These are phyloP conservation scores for Halictus quadricinctus DNA, from an alignment of 2,888 invertebrate genomes.

Conservation along the genomic window DNA sequence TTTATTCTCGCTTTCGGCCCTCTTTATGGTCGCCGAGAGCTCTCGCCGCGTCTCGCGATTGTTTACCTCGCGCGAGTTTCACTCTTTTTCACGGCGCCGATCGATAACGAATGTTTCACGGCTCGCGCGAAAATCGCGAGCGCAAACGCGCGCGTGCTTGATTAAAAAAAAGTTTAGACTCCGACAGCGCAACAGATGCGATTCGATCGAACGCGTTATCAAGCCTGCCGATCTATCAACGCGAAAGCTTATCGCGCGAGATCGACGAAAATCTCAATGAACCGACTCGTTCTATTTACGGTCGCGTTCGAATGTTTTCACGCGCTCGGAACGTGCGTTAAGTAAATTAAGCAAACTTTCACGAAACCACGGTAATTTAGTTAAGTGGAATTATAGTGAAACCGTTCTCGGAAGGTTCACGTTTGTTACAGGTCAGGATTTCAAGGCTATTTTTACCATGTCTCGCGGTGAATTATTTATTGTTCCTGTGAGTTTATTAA, in stretches of 20 bases:
- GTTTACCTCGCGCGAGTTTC: not conserved
- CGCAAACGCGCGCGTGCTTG: not conserved
- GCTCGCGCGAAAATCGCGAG: not conserved
- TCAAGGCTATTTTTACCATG: no score
- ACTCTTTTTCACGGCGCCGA: not conserved
- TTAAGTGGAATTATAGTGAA: no score
- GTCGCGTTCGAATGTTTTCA: no score
- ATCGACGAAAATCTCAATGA: not conserved
- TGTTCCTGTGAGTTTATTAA: no score
- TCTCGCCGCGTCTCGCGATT: conserved; percentile 3
- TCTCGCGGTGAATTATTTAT: no score
- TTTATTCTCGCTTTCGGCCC: conserved; percentile 28
- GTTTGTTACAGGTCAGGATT: no score
- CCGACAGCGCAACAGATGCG: not conserved
- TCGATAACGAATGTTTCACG: not conserved
- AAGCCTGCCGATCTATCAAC: not conserved
- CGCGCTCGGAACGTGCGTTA: no score
- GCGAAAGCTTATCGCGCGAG: no score
- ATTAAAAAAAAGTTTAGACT: not conserved
- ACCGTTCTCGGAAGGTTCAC: no score
- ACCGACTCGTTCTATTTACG: not conserved
- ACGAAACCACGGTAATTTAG: no score
- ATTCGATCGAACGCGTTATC: not conserved
- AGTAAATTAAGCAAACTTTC: no score
- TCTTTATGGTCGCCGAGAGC: not conserved